Percentiles rank a stretch among this genome's conserved stretches.
These are phyloP conservation scores for Patella pellucida DNA, from an alignment of 2,888 invertebrate genomes.

Conservation along the genomic window DNA sequence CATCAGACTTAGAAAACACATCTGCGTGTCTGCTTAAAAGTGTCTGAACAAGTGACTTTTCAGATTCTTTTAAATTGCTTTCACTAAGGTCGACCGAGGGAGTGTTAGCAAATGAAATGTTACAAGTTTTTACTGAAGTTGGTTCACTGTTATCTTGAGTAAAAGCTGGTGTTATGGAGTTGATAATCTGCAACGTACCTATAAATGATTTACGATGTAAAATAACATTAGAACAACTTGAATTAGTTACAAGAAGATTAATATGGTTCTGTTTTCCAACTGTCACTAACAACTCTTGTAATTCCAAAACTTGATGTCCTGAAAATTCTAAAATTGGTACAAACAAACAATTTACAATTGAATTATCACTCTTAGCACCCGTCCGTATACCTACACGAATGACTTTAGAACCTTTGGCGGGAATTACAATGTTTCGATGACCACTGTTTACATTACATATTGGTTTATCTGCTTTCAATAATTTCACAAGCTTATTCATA, in stretches of 20 bases:
- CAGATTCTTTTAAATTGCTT: background rate
- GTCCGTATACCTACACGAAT: background rate
- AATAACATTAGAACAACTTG: too few species aligned
- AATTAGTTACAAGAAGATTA: too few species aligned
- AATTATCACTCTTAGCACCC: background rate
- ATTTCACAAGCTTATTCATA: background rate
- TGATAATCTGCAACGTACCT: too few species aligned
- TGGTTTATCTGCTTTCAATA: background rate
- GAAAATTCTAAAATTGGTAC: background rate
- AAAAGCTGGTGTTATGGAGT: too few species aligned
- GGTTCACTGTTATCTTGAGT: too few species aligned
- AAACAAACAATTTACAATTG: background rate
- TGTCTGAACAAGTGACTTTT: too few species aligned
- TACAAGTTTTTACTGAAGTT: too few species aligned
- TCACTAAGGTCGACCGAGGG: background rate
- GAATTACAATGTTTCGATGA: background rate
- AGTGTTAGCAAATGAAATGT: too few species aligned
- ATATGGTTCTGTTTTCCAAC: too few species aligned
- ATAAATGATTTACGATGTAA: too few species aligned
- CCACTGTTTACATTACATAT: background rate
- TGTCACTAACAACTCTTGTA: too few species aligned
- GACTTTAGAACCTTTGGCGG: background rate
- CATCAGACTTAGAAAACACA: constrained; percentile 12
- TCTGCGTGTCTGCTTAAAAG: constrained; percentile 3
- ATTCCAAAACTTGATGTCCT: background rate